Base-by-base conservation (phyloP, 2,888 invertebrate species). In the Achlya flavicornis region DNA sequence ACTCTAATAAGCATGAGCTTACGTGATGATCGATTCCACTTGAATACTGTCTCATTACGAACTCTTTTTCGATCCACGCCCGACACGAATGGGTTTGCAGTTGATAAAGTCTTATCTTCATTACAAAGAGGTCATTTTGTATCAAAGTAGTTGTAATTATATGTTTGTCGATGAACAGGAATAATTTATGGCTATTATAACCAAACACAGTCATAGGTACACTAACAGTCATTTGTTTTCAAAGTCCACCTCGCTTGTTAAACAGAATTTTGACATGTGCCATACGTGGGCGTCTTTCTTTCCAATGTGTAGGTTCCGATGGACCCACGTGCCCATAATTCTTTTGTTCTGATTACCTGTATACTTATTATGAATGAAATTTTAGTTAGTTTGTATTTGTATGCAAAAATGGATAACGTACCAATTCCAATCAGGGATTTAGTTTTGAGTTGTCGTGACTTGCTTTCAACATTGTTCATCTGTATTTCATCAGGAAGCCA, bases 321-420 rank as follows among this genome's bases (percentile, higher is more conserved):
- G 74, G 67, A 70, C 80, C 85, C 84, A 86, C 86, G 77, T 86
- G 84, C 77, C 74, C 73, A 78, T 81, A 83, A 84, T 87, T 87
- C 87, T 86, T 89, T 91, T 90, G 90, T 90, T 88, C 82, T 73
- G 76, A 76, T 81, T 81, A 83, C 80, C 77, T 79, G 78, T 81
- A 77, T 78, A 76, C 82, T 79, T 80, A 53, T 53, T 53, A 75
- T 83, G 76, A 79, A 80, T 79, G 73, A 76, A 71, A 60, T 53
- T 53, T 53, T 71, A 68, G 57, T 69, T 66, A 65, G 69, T 71
- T 74, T 68, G 69, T 72, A 76, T 87, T 86, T 86, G 85, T 88
- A 88, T 88, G 88, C 87, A 86, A 86, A 87, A 88, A 81, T 79
- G 65, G 80, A 80, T 80, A 79, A 80, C 79, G 73, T 79, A 74